Percentiles rank a stretch among this genome's conserved stretches.
Evolutionary conservation across 2,888 invertebrate species (phyloP).

Genomic region (Scaptomyza reducta): DNA sequence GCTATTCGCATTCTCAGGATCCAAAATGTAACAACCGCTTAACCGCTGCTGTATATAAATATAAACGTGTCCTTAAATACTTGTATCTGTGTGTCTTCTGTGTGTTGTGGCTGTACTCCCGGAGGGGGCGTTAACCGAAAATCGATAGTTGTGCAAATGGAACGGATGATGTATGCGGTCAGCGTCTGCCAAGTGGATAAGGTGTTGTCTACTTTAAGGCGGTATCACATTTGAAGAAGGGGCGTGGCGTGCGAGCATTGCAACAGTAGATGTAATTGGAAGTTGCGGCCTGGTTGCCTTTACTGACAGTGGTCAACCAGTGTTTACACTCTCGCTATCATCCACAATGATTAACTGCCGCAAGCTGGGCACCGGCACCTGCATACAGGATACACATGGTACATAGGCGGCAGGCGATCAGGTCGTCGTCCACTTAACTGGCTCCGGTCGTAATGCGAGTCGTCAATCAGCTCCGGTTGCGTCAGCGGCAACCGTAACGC

Average conservation of each 20-base stretch:
- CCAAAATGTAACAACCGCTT: constrained; percentile 74
- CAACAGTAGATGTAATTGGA: constrained; percentile 70
- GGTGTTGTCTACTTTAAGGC: constrained; percentile 41
- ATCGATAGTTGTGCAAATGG: constrained; percentile 82
- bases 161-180: constrained; percentile 82
- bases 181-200: constrained; percentile 68
- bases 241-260: constrained; percentile 2
- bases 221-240: constrained; percentile 32
- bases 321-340: constrained; percentile 77
- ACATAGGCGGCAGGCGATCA: constrained; percentile 3
- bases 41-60: constrained; percentile 79
- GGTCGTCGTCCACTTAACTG: constrained; percentile 61
- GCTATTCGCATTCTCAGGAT: constrained; percentile 72
- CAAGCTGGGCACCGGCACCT: constrained; percentile 55
- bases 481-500: constrained; percentile 86
- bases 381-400: constrained; percentile 70
- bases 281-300: constrained; percentile 58
- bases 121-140: constrained; percentile 77
- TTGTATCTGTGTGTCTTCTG: constrained; percentile 55
- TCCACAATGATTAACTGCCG: constrained; percentile 82
- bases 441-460: constrained; percentile 70
- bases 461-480: constrained; percentile 84
- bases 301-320: constrained; percentile 42
- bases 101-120: constrained; percentile 52
- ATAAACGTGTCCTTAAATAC: constrained; percentile 80